phyloP scores from a whole-genome alignment of 2,113 vertebrate genomes.

The Sciurus niger region DNA sequence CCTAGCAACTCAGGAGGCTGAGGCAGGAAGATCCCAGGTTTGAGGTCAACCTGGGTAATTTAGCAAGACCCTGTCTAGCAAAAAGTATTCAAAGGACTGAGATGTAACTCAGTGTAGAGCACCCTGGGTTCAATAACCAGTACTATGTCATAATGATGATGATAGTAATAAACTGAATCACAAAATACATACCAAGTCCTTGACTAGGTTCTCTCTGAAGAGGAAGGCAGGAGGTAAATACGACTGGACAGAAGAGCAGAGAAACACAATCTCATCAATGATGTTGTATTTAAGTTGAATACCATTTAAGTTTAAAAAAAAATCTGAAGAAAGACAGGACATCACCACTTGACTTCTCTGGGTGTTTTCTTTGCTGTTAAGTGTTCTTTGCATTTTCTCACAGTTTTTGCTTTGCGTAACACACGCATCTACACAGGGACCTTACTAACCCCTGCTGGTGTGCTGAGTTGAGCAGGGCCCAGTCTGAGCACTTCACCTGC shows the following conservation, averaged over 20 bases:
- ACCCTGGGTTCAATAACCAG: no score
- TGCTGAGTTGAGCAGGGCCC: accelerated
- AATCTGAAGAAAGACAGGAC: not conserved
- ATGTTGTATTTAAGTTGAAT: not conserved
- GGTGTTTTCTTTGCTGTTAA: not conserved
- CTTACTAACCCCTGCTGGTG: accelerated
- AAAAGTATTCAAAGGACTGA: no score
- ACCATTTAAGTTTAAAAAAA: not conserved
- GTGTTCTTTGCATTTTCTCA: no score
- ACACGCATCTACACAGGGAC: accelerated
- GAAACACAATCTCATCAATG: accelerated
- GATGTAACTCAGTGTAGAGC: no score
- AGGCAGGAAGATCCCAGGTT: no score
- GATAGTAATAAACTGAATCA: no score
- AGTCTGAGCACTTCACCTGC: not conserved
- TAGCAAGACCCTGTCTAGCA: no score
- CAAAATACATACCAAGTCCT: not conserved
- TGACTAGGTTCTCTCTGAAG: not conserved
- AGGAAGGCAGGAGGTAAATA: not conserved
- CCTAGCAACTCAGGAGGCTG: no score
- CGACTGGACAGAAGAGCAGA: not conserved
- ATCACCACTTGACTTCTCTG: not conserved
- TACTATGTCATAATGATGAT: no score
- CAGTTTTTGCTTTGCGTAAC: no score
- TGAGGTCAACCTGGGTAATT: no score